These are phyloP conservation scores for Acanthochromis polyacanthus DNA, from an alignment of 2,113 vertebrate species.

Conservation along the genomic window DNA sequence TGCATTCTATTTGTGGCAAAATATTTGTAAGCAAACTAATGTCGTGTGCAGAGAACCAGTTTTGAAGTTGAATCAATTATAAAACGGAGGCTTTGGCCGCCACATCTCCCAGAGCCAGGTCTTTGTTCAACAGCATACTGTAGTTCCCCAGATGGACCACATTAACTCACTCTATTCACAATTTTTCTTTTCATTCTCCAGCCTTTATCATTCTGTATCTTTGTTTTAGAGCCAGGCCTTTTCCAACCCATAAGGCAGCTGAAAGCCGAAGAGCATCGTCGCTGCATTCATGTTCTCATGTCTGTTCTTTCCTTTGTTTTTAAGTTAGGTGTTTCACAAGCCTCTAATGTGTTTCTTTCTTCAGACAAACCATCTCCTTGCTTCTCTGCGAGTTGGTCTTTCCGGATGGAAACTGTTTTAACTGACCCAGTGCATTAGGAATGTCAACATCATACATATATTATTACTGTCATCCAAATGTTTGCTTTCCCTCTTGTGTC, in stretches of 20 bases:
- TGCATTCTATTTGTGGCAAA: slow-evolving; percentile 64
- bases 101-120: slow-evolving; percentile 64
- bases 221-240: slow-evolving; percentile 65
- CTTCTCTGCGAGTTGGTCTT: slow-evolving; percentile 57
- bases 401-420: slow-evolving; percentile 43
- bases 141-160: slow-evolving; percentile 70
- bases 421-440: slow-evolving; percentile 65
- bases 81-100: slow-evolving; percentile 63
- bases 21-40: slow-evolving; percentile 73
- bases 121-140: slow-evolving; percentile 65
- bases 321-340: slow-evolving; percentile 41
- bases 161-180: slow-evolving; percentile 73
- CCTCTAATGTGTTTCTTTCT: slow-evolving; percentile 25
- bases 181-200: slow-evolving; percentile 68
- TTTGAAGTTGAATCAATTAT: slow-evolving; percentile 73
- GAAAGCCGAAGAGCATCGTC: slow-evolving; percentile 56
- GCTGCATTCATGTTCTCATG: slow-evolving; percentile 25
- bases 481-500: slow-evolving; percentile 55
- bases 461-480: slow-evolving; percentile 66
- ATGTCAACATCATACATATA: slow-evolving; percentile 71
- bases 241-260: slow-evolving; percentile 64
- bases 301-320: slow-evolving; percentile 41
- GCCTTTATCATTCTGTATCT: slow-evolving; percentile 76
- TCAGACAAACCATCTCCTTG: slow-evolving; percentile 20
- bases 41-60: slow-evolving; percentile 50